Evolutionary conservation across 2,888 invertebrate genomes (phyloP).

Genomic region (Chloromyia formosa): DNA sequence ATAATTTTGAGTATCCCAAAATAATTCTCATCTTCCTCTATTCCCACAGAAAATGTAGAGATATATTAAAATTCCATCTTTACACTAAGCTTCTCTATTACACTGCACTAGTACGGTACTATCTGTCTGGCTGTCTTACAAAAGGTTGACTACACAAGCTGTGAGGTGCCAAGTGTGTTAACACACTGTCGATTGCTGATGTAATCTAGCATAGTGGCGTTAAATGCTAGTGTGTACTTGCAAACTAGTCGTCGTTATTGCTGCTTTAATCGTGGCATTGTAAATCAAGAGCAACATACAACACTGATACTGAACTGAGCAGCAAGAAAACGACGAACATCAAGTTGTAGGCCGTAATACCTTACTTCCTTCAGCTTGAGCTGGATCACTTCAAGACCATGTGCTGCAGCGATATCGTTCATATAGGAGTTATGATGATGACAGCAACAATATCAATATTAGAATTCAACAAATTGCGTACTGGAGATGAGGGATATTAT

Average conservation of each 20-base stretch:
- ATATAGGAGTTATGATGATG: background rate
- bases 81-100: background rate
- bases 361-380: slow-evolving; percentile 3
- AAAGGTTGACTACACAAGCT: slow-evolving; percentile 25
- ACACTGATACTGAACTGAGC: slow-evolving; percentile 8
- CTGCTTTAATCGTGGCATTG: slow-evolving; percentile 33
- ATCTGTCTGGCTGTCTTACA: background rate
- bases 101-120: background rate
- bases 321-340: slow-evolving; percentile 8
- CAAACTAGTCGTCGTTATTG: slow-evolving; percentile 36
- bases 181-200: slow-evolving; percentile 43
- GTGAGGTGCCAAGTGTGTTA: slow-evolving; percentile 42
- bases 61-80: background rate
- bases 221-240: slow-evolving; percentile 33
- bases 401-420: background rate
- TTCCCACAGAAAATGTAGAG: too few species aligned
- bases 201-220: slow-evolving; percentile 40
- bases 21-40: too few species aligned
- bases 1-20: too few species aligned
- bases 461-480: background rate
- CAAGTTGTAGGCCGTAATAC: slow-evolving; percentile 1
- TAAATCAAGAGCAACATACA: slow-evolving; percentile 43
- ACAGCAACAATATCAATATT: background rate
- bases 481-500: background rate
- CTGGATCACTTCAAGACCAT: slow-evolving; percentile 10